A percentile compares a stretch with the other conserved stretches of the same genome.
Conservation (phyloP, 2,888 invertebrate genomes). For the Deilephila porcellus region DNA sequence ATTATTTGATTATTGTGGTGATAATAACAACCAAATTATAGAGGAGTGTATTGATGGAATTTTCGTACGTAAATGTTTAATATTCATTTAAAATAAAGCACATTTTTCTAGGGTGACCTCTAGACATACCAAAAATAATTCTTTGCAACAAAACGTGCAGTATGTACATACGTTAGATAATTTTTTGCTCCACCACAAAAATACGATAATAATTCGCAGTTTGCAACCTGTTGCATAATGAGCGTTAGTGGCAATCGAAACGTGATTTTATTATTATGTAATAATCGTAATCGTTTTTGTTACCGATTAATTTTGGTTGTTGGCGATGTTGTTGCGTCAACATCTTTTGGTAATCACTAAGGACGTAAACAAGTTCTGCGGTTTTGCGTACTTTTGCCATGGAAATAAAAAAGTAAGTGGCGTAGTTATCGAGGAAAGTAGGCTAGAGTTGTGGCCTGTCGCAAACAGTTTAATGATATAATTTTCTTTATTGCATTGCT, state of each 20-base stretch:
- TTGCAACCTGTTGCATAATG: conserved; percentile 23
- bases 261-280: conserved; percentile 21
- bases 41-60: too few species aligned
- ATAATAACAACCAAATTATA: too few species aligned
- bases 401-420: background rate
- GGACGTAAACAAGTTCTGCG: background rate
- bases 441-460: background rate
- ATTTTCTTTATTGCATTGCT: conserved; percentile 12
- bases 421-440: conserved; percentile 10
- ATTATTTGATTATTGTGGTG: too few species aligned
- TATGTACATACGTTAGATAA: background rate
- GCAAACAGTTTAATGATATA: background rate
- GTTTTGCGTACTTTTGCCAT: conserved; percentile 16
- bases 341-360: background rate
- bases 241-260: conserved; percentile 11
- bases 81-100: background rate
- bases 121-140: background rate
- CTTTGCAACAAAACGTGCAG: background rate
- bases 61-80: too few species aligned
- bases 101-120: background rate
- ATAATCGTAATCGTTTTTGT: conserved; percentile 8
- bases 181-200: background rate
- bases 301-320: conserved; percentile 5
- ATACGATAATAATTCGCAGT: background rate
- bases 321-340: conserved; percentile 5